Percentiles rank a stretch among this genome's conserved stretches.
phyloP scores from a whole-genome alignment of 2,113 vertebrate species.

The Gorsachius goisagi region DNA sequence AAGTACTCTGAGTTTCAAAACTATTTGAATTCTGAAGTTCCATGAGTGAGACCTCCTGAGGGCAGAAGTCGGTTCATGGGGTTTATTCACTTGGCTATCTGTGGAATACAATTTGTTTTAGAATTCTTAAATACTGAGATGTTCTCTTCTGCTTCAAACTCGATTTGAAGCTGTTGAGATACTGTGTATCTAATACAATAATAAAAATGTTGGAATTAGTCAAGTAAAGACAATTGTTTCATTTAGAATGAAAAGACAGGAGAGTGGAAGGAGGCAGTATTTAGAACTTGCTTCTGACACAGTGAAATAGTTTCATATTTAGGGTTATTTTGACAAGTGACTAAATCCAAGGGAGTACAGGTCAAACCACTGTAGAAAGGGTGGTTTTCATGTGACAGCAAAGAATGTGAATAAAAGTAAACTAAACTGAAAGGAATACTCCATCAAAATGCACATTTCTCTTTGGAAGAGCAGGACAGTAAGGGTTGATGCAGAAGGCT shows the following conservation, averaged over 20 bases:
- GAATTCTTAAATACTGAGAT: conserved; percentile 34
- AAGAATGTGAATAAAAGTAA: conserved; percentile 19
- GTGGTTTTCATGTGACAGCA: neutral
- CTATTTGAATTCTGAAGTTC: neutral
- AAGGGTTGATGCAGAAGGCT: neutral
- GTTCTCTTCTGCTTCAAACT: conserved; percentile 12
- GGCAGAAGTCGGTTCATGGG: neutral
- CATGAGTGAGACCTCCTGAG: neutral
- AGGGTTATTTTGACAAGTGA: conserved; percentile 1
- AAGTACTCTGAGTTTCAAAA: neutral
- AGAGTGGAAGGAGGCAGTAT: neutral
- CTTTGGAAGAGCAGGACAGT: neutral
- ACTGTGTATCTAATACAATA: neutral
- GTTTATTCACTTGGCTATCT: neutral
- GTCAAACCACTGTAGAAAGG: neutral
- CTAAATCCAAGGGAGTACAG: neutral
- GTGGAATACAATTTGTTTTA: neutral
- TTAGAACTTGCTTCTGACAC: neutral
- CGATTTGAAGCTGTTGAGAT: neutral
- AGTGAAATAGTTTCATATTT: neutral
- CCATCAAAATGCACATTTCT: neutral
- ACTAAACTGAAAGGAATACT: neutral
- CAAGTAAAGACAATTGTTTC: neutral
- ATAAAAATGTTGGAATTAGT: neutral
- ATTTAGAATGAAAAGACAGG: conserved; percentile 37